Evolutionary conservation across 30 jellyfish, hydroid and myxozoan genomes (phyloP).

Genomic region (Hydra vulgaris): DNA sequence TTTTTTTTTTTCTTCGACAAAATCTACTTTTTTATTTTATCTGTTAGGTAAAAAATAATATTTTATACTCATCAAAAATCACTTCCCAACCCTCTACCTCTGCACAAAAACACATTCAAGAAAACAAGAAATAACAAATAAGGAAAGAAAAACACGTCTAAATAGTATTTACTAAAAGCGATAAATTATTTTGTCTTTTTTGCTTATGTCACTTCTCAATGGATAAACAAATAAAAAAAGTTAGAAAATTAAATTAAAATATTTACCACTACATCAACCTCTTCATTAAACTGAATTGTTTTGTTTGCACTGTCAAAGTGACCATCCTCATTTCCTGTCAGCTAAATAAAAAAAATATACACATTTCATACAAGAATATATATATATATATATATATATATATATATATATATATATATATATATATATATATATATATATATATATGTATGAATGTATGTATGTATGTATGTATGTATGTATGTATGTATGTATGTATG

Average conservation of each 20-base stretch:
- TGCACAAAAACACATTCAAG: too few species aligned
- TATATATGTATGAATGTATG: neutral
- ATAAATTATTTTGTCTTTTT: too few species aligned
- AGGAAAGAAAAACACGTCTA: too few species aligned
- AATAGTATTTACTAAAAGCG: too few species aligned
- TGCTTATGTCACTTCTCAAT: neutral
- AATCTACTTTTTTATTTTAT: too few species aligned
- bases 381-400: neutral
- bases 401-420: constrained; percentile 6
- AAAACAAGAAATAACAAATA: too few species aligned
- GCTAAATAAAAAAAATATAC: constrained; percentile 13
- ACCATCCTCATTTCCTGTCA: constrained; percentile 41
- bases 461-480: neutral
- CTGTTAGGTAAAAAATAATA: too few species aligned
- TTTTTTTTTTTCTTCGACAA: too few species aligned
- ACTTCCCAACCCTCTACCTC: too few species aligned
- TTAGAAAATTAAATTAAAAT: neutral
- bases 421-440: constrained; percentile 6
- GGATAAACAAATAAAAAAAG: neutral
- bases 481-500: neutral
- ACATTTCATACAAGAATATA: neutral
- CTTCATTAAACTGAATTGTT: constrained; percentile 35
- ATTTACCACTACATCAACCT: constrained; percentile 36
- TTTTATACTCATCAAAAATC: too few species aligned
- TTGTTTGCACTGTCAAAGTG: constrained; percentile 25